These are phyloP conservation scores for Anguilla pacifica DNA, from an alignment of 2,797 vertebrate genomes.

Conservation along the genomic window DNA sequence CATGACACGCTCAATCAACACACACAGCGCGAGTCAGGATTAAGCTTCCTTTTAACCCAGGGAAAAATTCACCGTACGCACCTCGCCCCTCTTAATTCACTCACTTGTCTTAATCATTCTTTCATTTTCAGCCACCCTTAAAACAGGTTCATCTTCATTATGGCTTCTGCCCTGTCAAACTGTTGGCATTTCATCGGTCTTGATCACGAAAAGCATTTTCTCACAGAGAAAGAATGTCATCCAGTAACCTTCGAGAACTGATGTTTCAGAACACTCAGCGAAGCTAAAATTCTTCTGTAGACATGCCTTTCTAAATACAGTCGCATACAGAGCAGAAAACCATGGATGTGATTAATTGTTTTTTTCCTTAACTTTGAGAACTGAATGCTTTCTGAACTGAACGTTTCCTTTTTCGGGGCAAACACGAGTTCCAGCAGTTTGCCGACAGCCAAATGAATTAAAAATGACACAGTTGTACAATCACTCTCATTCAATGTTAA, in stretches of 20 bases:
- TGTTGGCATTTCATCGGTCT: slow-evolving; percentile 27
- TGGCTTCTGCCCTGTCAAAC: not conserved
- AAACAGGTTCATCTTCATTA: slow-evolving; percentile 38
- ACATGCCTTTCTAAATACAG: not conserved
- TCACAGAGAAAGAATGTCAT: slow-evolving; percentile 1
- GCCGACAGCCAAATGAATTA: not conserved
- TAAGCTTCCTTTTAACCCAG: slow-evolving; percentile 12
- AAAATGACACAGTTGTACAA: not conserved
- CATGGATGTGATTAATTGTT: not conserved
- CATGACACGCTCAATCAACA: slow-evolving; percentile 28
- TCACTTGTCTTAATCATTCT: not conserved
- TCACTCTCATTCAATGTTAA: not conserved
- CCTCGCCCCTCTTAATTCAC: not conserved
- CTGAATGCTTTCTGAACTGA: not conserved
- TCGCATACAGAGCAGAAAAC: not conserved
- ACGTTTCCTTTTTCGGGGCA: not conserved
- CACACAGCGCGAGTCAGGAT: not conserved
- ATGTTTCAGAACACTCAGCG: not conserved
- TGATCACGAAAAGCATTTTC: not conserved
- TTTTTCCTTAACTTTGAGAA: not conserved
- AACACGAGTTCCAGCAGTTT: not conserved
- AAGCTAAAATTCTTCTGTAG: not conserved
- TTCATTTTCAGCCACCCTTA: not conserved
- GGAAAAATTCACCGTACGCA: not conserved
- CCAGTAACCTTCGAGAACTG: not conserved